Evolutionary conservation across 2,888 invertebrate species (phyloP), one percentile per base, ranked within the genome.

Genomic region (Lamproptera curius): DNA sequence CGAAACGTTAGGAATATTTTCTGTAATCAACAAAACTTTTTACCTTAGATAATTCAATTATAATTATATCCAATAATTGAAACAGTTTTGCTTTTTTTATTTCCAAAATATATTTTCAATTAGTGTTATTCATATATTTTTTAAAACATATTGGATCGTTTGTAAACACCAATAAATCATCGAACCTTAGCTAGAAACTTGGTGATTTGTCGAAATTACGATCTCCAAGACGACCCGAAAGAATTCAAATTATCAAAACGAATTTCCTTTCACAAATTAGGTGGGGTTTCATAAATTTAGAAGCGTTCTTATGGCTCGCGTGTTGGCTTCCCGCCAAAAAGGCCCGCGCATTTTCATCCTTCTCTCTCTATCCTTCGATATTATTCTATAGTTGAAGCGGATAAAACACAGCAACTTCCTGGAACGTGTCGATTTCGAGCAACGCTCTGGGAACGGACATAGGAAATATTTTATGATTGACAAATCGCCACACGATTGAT

Each of bases 401-500:
- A 67, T 65, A 68, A 68, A 67, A 72, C 76, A 75, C 77, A 82
- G 76, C 76, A 70, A 71, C 75, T 83, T 80, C 79, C 74, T 71
- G 77, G 80, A 80, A 78, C 76, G 76, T 70, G 75, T 65, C 73
- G 73, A 73, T 74, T 77, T 76, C 76, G 70, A 76, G 57, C 65
- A 66, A 70, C 70, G 67, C 69, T 71, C 67, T 66, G 63, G 63
- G 67, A 58, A 71, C 70, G 68, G 73, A 68, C 70, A 70, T 73
- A 74, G 76, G 76, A 79, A 78, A 77, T 78, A 76, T 75, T 78
- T 76, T 79, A 77, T 78, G 70, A 76, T 70, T 73, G 73, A 74
- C 76, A 75, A 76, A 78, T 80, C 70, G 68, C 64, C 64, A 55
- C 50, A 47, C 60, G 65, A 70, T 65, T 65, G 65, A 67, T 63